phyloP scores from a whole-genome alignment of 2,113 vertebrate genomes.

The Mungos mungo region DNA sequence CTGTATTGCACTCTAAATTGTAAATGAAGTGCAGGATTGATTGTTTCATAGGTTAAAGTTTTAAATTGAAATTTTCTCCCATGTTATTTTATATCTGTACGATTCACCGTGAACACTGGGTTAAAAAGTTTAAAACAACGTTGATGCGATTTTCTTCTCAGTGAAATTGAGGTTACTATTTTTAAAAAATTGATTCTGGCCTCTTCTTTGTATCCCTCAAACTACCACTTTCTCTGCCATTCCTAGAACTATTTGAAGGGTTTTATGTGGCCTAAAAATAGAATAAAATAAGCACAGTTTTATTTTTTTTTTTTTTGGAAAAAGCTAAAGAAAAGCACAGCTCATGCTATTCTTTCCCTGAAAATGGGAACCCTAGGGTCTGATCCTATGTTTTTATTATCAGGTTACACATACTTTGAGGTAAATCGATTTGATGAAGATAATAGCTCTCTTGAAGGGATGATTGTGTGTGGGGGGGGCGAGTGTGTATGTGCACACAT shows the following conservation, averaged over 20 bases:
- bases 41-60: slow-evolving; percentile 37
- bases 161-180: slow-evolving; percentile 45
- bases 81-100: slow-evolving; percentile 27
- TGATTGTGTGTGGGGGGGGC: neutral
- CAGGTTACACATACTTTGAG: neutral
- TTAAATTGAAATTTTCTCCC: slow-evolving; percentile 48
- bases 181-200: neutral
- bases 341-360: neutral
- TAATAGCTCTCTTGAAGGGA: neutral
- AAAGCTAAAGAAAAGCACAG: neutral
- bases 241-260: neutral
- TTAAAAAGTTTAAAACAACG: slow-evolving; percentile 35
- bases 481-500: too few relatives aligned
- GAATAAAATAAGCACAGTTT: neutral
- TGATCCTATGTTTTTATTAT: neutral
- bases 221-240: slow-evolving; percentile 10
- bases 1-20: slow-evolving; percentile 45
- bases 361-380: neutral
- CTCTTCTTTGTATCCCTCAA: slow-evolving; percentile 2
- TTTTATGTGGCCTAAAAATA: slow-evolving; percentile 24
- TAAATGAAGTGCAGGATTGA: slow-evolving; percentile 60
- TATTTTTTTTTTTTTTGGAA: neutral
- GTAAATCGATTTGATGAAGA: neutral
- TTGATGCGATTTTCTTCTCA: slow-evolving; percentile 1
- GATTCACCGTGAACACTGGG: slow-evolving; percentile 31